A percentile compares a stretch with the other conserved stretches of the same genome.
Evolutionary conservation across 37 sponge, comb jelly and placozoan genomes (phyloP).

Genomic region (Spongilla lacustris): DNA sequence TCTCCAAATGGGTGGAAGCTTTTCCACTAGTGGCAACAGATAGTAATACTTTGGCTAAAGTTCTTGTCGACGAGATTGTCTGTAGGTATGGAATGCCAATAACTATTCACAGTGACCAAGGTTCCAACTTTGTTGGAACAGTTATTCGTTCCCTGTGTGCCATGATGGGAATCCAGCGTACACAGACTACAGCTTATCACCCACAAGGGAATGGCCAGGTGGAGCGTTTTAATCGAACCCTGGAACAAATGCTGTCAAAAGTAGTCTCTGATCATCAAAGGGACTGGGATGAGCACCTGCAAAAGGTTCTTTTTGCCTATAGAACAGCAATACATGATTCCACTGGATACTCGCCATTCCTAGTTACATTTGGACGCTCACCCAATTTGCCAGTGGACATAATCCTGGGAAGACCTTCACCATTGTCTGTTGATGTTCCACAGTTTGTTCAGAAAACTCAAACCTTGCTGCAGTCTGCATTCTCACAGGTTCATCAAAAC

Average conservation of each 20-base stretch:
- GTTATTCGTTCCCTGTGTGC: no score
- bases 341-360: slow-evolving; percentile 25
- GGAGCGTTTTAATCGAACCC: no score
- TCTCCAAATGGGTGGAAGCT: slow-evolving; percentile 44
- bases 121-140: slow-evolving; percentile 10
- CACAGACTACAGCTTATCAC: no score
- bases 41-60: slow-evolving; percentile 6
- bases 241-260: no score
- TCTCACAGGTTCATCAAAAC: no score
- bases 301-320: no score
- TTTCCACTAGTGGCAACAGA: slow-evolving; percentile 11
- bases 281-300: no score
- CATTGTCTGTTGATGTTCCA: neutral
- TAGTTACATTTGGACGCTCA: no score
- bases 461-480: no score
- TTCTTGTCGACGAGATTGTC: slow-evolving; percentile 30
- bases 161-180: no score
- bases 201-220: no score
- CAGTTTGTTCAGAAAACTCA: slow-evolving; percentile 30
- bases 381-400: slow-evolving; percentile 21
- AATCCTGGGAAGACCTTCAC: slow-evolving; percentile 10
- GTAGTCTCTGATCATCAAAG: slow-evolving; percentile 14
- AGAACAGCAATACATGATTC: slow-evolving; percentile 45
- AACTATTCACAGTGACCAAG: slow-evolving; percentile 47
- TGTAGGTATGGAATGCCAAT: slow-evolving; percentile 31